Evolutionary conservation across 2,797 vertebrate genomes (phyloP), one percentile per base, ranked within the genome.

Genomic region (Cacajao melanocephalus): DNA sequence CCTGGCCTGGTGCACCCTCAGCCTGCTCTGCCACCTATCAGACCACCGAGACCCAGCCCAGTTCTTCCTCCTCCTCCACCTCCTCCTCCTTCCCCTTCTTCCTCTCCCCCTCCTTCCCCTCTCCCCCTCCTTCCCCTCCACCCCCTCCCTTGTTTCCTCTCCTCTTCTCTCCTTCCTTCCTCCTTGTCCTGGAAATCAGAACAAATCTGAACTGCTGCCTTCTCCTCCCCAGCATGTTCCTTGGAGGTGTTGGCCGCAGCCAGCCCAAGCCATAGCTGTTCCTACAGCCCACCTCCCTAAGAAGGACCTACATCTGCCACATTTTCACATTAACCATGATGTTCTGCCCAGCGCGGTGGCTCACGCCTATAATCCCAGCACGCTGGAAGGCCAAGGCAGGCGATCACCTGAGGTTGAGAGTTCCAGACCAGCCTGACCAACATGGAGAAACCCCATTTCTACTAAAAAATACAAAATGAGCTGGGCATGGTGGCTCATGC

Each of bases 291-390:
- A 61, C 72, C 64, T 80, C 20, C 22, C 76, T 13, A 9, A 4
- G 0, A 48, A 72, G 22, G 30, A 7, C 58, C 17, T 44, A 28
- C 0, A 0, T 22, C 52, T 75, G n/a, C 33, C 13, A 0, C 36
- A 79, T 52, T 64, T 80, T 41, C 14, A 9, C 5, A 6, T 76
- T 64, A 52, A 75, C 70, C 19, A 10, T 48, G 14, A n/a, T 52
- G 67, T 30, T 39, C 80, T 41, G 7, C 52, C 20, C 52, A 55
- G 52, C 7, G 7, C 2, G 7, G 20, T 55, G 20, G 52, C 52
- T 55, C 20, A 22, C 0, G 20, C 52, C 52, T 55, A 2, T 22
- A 55, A 22, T 55, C 52, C 20, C 52, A 55, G 52, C 52, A 55
- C 52, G 0, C 8, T 55, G 52, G 52, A 20, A 55, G 52, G 52